Conservation (phyloP, 2,888 invertebrate species). For the Lasioglossum vierecki region DNA sequence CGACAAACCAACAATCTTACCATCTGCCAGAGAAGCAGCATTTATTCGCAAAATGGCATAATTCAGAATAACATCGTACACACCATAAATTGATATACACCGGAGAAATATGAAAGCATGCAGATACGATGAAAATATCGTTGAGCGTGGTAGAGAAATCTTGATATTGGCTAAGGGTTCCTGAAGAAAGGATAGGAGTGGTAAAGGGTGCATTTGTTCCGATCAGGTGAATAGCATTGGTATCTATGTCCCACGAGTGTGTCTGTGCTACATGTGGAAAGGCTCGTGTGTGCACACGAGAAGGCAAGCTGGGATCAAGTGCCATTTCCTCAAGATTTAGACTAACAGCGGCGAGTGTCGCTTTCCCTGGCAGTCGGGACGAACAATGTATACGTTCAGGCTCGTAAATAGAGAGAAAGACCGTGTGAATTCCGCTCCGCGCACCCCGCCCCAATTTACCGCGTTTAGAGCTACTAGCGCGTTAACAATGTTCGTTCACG, state of each 20-base stretch:
- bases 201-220: neutral
- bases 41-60: no score
- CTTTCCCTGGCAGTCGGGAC: constrained; percentile 28
- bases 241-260: constrained; percentile 13
- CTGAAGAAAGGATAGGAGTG: neutral
- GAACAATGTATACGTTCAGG: constrained; percentile 35
- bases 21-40: no score
- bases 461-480: constrained; percentile 32
- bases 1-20: no score
- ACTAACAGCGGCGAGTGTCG: constrained; percentile 50
- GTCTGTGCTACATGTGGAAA: neutral
- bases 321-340: constrained; percentile 58
- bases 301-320: constrained; percentile 43
- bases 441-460: constrained; percentile 23
- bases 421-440: constrained; percentile 47
- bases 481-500: constrained; percentile 33
- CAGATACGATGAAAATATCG: no score
- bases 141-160: neutral
- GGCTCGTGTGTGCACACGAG: neutral
- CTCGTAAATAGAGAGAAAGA: constrained; percentile 45
- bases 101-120: no score
- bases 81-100: no score
- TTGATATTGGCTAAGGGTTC: neutral
- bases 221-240: constrained; percentile 34
- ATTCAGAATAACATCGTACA: no score